These are phyloP conservation scores for Pavo muticus DNA, from an alignment of 2,113 vertebrate species.

Conservation along the genomic window DNA sequence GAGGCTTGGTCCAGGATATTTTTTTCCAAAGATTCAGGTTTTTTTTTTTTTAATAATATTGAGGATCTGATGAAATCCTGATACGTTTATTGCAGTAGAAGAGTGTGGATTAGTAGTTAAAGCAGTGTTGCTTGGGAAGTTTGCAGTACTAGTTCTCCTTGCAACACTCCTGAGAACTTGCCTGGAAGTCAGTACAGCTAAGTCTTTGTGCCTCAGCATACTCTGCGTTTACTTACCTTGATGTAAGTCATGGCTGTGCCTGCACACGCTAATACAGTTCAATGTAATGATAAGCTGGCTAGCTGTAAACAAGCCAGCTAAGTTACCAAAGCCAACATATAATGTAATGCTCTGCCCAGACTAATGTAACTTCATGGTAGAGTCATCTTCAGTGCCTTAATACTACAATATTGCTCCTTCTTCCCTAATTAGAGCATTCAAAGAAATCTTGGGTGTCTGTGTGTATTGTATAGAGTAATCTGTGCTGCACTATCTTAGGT, in stretches of 20 bases:
- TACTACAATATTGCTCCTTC: neutral
- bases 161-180: neutral
- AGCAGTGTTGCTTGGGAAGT: neutral
- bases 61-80: conserved; percentile 30
- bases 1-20: conserved; percentile 8
- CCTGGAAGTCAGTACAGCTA: neutral
- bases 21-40: neutral
- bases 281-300: neutral
- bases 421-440: neutral
- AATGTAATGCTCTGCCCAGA: neutral
- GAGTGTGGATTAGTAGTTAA: neutral
- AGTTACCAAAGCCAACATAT: neutral
- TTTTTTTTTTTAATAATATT: neutral
- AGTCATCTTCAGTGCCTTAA: neutral
- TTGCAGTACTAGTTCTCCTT: neutral
- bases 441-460: neutral
- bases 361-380: neutral
- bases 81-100: neutral
- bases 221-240: neutral
- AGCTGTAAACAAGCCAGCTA: neutral
- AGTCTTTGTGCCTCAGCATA: neutral
- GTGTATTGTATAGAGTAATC: neutral
- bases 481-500: neutral
- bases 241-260: neutral
- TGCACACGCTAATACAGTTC: neutral